phyloP scores from a whole-genome alignment of 2,888 invertebrate species.

The Aleiodes alternator region DNA sequence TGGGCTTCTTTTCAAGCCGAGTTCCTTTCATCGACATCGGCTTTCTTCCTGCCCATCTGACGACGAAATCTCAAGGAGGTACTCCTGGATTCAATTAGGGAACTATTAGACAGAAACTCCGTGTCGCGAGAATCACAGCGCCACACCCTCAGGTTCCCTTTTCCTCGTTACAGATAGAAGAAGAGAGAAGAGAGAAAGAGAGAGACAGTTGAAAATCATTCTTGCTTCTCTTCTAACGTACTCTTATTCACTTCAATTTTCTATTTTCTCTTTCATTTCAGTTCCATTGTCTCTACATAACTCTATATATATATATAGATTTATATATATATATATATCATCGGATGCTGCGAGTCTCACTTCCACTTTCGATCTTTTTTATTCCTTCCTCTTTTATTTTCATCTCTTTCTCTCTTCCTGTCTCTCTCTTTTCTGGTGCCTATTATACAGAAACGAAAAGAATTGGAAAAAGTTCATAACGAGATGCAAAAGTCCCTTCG shows the following conservation, averaged over 20 bases:
- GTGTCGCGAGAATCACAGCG: constrained; percentile 38
- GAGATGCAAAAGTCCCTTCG: constrained; percentile 41
- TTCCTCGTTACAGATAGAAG: constrained; percentile 14
- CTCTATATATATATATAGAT: constrained; percentile 33
- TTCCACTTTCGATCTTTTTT: not conserved
- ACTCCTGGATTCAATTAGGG: constrained; percentile 46
- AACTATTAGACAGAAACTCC: constrained; percentile 44
- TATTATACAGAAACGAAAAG: constrained; percentile 1
- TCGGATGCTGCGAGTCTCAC: constrained; percentile 1
- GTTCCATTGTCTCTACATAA: constrained; percentile 30
- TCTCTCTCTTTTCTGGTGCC: constrained; percentile 1
- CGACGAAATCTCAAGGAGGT: constrained; percentile 34
- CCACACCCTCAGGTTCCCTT: constrained; percentile 25
- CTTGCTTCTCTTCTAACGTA: constrained; percentile 5
- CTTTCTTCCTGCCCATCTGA: constrained; percentile 34
- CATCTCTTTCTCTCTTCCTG: not conserved
- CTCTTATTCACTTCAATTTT: not conserved
- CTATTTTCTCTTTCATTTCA: constrained; percentile 20
- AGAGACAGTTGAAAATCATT: not conserved
- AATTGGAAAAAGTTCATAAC: constrained; percentile 44
- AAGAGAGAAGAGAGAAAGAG: not conserved
- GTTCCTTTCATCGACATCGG: constrained; percentile 25
- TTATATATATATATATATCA: no score
- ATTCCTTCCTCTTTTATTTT: not conserved
- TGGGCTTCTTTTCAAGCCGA: constrained; percentile 19